Base-by-base conservation (phyloP, 2,888 invertebrate genomes). In the Hypsopygia costalis region DNA sequence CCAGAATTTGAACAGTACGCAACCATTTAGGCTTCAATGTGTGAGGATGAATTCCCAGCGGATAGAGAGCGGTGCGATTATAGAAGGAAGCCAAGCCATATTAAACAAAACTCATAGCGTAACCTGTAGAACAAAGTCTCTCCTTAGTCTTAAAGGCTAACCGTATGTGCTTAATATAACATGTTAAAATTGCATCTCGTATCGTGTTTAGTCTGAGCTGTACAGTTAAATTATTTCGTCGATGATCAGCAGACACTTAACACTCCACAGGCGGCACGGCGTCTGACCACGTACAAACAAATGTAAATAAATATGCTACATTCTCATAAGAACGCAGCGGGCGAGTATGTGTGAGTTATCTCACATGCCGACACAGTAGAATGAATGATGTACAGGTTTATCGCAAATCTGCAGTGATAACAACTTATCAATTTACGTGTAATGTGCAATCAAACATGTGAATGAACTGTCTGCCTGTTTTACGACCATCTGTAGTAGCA, bases 251-350 rank as follows among this genome's bases (percentile, higher is more conserved):
- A 51, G 58, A 59, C 54, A 47, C 55, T 58, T 44, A 46, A 49
- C 55, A 52, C 52, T 54, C 54, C 42, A 12, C 45, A 42, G 55
- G 52, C 52, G 61, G 66, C 72, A 35, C 51, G 34, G 50, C 62
- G 70, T 72, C 74, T 72, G 62, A 58, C 62, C 52, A 50, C 51
- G 56, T 51, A 55, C n/a, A 62, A 45, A 31, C 25, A 36, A 40
- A 33, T 39, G 32, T 28, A 27, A 40, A 34, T 37, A 36, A 34
- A 22, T 27, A 31, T 27, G 34, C 10, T 34, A 36, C 43, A 32
- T 33, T 33, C 27, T 11, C 25, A 25, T 25, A 38, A 9, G 25
- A 11, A 8, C 9, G 11, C 12, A 10, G 10, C 6, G 35, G 25
- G 11, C 4, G 16, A 16, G 16, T 3, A 3, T 22, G 36, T 37